Conservation (phyloP, 2,888 invertebrate genomes). For the Branchipolynoe longqiensis region DNA sequence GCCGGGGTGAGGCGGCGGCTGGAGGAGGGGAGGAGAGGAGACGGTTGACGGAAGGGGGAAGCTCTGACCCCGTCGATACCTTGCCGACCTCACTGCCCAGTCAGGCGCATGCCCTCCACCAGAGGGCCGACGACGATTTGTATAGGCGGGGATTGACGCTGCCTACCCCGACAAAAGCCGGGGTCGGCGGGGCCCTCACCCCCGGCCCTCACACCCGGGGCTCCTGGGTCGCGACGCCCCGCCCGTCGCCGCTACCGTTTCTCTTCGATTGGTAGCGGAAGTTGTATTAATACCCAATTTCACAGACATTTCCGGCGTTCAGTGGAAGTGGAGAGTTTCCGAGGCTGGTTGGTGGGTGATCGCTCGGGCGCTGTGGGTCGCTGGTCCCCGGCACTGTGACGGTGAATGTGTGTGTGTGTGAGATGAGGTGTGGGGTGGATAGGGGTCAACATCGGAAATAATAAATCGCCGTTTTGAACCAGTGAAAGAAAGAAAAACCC, state of each 20-base stretch:
- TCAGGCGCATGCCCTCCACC: background rate
- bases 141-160: background rate
- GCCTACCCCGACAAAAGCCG: background rate
- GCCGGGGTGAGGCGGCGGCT: no score
- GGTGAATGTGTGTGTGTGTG: no score
- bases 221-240: background rate
- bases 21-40: no score
- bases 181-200: background rate
- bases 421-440: no score
- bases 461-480: no score
- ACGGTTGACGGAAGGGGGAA: no score
- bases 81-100: background rate
- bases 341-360: conserved; percentile 10
- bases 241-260: conserved; percentile 8
- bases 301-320: conserved; percentile 48
- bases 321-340: conserved; percentile 18
- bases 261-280: conserved; percentile 36
- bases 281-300: conserved; percentile 47
- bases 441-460: no score
- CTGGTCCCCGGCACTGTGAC: no score
- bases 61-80: no score
- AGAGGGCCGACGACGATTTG: conserved; percentile 1
- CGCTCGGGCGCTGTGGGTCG: background rate
- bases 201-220: background rate
- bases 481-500: no score